Conservation (phyloP, 2,113 vertebrate genomes). For the Tricholaema leucomelas region DNA sequence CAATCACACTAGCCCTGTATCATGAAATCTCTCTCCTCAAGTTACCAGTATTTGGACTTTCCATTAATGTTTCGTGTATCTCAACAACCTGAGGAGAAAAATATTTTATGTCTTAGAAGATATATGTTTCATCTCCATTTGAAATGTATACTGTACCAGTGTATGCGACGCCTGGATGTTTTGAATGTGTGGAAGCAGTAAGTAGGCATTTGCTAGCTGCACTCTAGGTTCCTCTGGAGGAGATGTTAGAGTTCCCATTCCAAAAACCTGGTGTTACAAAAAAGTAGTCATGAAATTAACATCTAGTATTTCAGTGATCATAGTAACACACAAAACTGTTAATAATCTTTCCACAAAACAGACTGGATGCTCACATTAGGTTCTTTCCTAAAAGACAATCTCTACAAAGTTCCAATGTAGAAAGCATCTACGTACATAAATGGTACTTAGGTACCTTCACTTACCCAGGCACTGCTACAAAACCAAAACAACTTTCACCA, state of each 20-base stretch:
- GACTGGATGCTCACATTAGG: not conserved
- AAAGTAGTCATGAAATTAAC: not conserved
- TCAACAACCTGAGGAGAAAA: not conserved
- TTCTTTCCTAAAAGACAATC: not conserved
- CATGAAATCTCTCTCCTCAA: not conserved
- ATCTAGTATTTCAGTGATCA: not conserved
- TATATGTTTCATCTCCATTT: not conserved
- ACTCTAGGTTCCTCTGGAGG: constrained; percentile 78
- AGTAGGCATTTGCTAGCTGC: constrained; percentile 76
- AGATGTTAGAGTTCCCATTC: constrained; percentile 79
- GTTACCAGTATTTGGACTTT: not conserved
- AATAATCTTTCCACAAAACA: not conserved
- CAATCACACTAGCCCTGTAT: not conserved
- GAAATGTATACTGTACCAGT: constrained; percentile 80
- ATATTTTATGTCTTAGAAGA: not conserved
- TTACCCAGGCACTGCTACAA: not conserved
- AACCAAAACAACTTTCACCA: not conserved
- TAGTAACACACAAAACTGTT: not conserved
- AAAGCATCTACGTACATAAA: not conserved
- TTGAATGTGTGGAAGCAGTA: constrained; percentile 90
- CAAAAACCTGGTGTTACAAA: constrained; percentile 84
- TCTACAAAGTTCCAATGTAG: not conserved
- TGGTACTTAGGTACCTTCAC: not conserved
- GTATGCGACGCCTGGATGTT: constrained; percentile 90
- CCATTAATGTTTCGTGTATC: not conserved